Base-by-base conservation (phyloP, 2,113 vertebrate genomes). In the Macroglossus sobrinus region DNA sequence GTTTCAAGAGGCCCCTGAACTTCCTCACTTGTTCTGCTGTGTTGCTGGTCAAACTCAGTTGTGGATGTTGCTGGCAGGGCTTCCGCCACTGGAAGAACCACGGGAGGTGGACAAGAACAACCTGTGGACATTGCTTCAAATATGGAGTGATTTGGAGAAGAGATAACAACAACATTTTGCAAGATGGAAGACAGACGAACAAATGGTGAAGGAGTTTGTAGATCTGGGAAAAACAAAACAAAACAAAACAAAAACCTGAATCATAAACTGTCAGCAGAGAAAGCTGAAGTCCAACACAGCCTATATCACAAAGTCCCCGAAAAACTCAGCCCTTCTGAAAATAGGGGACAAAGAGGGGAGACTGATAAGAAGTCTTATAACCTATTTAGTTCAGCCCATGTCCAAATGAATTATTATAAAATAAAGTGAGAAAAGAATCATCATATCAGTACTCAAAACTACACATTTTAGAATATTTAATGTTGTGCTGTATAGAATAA, bases 381-480 rank as follows among this genome's bases (percentile, higher is more conserved):
- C 33, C 35, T 93, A 57, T 72, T 68, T 96, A 35, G 16, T 72
- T 7, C 96, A 74, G 16, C 4, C 45, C 1, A 2, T 76, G 82
- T 88, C 64, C 18, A 92, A 93, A 76, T 21, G 6, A 81, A 72
- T 40, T 87, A 72, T 53, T 45, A 92, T 38, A 75, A 87, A 96
- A 80, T n/a, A 5, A 78, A 92, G 28, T 57, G 7, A 69, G 82
- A 89, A 93, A 91, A 64, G 13, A 78, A 78, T 47, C 14, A 61
- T 47, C 18, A 15, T 71, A 35, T 61, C 43, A 74, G 18, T 57
- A 57, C 24, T 26, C 35, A 71, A 89, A 90, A 87, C 40, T 47
- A 5, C 28, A 16, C 18, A 43, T 66, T 94, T 82, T 13, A 74
- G 28, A 84, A 86, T 59, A 40, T 16, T 71, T 89, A 57, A 69